phyloP scores from a whole-genome alignment of 2,888 invertebrate species.

The Lymantria monacha region DNA sequence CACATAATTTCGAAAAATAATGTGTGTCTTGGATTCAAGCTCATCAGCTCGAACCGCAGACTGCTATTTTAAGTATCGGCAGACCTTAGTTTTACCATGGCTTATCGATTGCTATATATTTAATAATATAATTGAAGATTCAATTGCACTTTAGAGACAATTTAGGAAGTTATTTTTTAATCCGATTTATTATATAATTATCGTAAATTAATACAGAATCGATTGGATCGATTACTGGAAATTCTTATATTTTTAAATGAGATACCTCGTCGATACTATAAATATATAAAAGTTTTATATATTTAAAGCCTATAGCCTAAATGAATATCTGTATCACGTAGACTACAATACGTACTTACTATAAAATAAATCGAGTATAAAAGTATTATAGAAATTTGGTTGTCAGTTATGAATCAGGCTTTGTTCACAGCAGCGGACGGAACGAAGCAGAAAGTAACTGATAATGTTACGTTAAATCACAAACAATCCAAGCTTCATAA shows the following conservation, averaged over 20 bases:
- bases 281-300: not conserved
- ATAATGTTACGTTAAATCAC: slow-evolving; percentile 1
- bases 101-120: too few relatives aligned
- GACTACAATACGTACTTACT: not conserved
- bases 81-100: too few relatives aligned
- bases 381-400: slow-evolving; percentile 1
- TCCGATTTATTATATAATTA: not conserved
- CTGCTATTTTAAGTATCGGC: too few relatives aligned
- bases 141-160: too few relatives aligned
- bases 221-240: not conserved
- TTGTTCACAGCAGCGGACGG: slow-evolving; percentile 24
- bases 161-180: not conserved
- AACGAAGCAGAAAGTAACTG: slow-evolving; percentile 17
- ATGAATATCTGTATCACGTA: too few relatives aligned
- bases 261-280: not conserved
- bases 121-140: too few relatives aligned
- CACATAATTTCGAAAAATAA: too few relatives aligned
- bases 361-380: not conserved
- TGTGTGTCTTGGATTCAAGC: not conserved
- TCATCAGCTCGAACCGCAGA: not conserved
- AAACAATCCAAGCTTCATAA: slow-evolving; percentile 12
- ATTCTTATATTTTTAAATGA: not conserved
- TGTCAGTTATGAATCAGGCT: slow-evolving; percentile 9
- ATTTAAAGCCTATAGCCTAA: not conserved
- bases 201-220: not conserved